These are phyloP conservation scores for Tetraneura akinire DNA, from an alignment of 1,140 invertebrate species.

Conservation along the genomic window DNA sequence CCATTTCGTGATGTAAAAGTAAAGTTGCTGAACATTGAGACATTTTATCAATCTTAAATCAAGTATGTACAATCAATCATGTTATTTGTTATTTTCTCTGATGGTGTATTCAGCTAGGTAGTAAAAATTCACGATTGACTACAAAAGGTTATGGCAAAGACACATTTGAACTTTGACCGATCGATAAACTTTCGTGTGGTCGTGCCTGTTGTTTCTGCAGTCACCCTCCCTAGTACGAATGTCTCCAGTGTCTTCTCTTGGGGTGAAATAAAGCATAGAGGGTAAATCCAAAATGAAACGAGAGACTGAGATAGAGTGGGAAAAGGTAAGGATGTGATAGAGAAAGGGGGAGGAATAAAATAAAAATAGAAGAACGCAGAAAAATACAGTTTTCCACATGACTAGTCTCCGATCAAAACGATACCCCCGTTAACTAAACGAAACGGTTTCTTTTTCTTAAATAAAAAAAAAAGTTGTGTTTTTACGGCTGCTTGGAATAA, in stretches of 20 bases:
- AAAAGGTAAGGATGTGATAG: no score
- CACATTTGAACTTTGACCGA: slow-evolving; percentile 48
- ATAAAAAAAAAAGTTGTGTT: slow-evolving; percentile 19
- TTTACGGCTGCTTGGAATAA: slow-evolving; percentile 30
- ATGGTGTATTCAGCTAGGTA: not conserved
- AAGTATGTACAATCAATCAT: not conserved
- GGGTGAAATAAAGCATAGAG: slow-evolving; percentile 20
- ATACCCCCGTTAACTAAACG: slow-evolving; percentile 50
- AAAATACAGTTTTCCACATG: slow-evolving; percentile 41
- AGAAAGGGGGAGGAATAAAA: not conserved
- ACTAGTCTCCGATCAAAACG: slow-evolving; percentile 46
- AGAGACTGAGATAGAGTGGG: not conserved
- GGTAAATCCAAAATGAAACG: slow-evolving; percentile 33
- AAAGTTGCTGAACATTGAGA: not conserved
- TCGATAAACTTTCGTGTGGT: slow-evolving; percentile 46
- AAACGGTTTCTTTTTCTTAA: slow-evolving; percentile 43
- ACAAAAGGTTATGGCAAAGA: slow-evolving; percentile 14
- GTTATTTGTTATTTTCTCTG: not conserved
- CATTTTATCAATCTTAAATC: not conserved
- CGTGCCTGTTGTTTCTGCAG: slow-evolving; percentile 39
- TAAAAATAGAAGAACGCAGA: slow-evolving; percentile 5
- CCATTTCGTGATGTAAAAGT: no score
- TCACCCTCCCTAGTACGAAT: slow-evolving; percentile 17
- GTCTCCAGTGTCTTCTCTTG: slow-evolving; percentile 36
- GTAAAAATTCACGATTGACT: slow-evolving; percentile 25